Conservation (phyloP, 2,113 vertebrate species). For the Ophthalmolycus amberensis region DNA sequence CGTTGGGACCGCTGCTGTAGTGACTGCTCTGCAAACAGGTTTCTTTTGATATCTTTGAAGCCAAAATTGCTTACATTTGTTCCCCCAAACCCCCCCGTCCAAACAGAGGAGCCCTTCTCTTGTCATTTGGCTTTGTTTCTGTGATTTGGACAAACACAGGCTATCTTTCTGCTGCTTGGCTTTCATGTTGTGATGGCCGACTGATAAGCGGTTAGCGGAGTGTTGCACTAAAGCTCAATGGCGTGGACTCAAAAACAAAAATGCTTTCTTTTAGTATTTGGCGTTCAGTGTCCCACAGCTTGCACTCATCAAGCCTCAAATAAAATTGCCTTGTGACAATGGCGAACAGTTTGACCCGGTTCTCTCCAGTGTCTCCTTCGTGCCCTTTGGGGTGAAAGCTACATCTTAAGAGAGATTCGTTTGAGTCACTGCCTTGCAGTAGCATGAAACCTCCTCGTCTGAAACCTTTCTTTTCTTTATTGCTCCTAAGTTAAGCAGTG, state of each 20-base stretch:
- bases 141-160: conserved; percentile 29
- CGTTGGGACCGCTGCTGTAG: background rate
- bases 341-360: background rate
- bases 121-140: conserved; percentile 37
- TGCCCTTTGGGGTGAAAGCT: conserved; percentile 3
- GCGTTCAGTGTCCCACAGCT: conserved; percentile 33
- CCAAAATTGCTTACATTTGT: conserved; percentile 31
- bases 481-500: background rate
- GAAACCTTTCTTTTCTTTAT: background rate
- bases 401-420: background rate
- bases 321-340: background rate
- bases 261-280: conserved; percentile 4
- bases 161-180: conserved; percentile 2
- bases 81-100: conserved; percentile 5
- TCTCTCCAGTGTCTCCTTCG: conserved; percentile 1
- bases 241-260: conserved; percentile 11
- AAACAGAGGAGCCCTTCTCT: conserved; percentile 12
- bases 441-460: background rate
- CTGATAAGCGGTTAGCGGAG: conserved; percentile 29
- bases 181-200: conserved; percentile 32
- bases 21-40: conserved; percentile 12
- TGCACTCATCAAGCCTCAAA: conserved; percentile 33
- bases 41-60: conserved; percentile 28
- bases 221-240: conserved; percentile 45
- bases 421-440: background rate